Evolutionary conservation across 1,140 invertebrate species (phyloP).

Genomic region (Elysia chlorotica): DNA sequence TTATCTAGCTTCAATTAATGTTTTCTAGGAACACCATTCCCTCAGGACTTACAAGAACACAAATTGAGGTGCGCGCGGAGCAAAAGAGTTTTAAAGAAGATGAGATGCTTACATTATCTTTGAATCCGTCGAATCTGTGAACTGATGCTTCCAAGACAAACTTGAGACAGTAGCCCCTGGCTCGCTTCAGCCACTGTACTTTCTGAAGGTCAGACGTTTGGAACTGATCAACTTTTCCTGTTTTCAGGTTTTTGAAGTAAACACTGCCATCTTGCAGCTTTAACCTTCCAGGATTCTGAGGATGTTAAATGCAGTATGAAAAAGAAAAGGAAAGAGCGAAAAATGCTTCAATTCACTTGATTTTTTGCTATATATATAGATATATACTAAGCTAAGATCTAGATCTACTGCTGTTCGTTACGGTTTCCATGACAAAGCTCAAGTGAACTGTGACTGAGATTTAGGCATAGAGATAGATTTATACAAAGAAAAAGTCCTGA

Average conservation of each 20-base stretch:
- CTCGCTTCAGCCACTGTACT: constrained; percentile 90
- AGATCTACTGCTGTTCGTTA: background rate
- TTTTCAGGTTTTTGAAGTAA: constrained; percentile 94
- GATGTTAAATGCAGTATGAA: background rate
- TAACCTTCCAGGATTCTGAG: constrained; percentile 72
- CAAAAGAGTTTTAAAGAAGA: no score
- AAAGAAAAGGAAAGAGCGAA: background rate
- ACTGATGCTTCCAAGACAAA: constrained; percentile 88
- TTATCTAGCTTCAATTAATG: no score
- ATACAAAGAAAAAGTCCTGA: no score
- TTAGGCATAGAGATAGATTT: no score
- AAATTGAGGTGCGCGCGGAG: no score
- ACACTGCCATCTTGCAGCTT: constrained; percentile 92
- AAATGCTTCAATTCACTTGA: background rate
- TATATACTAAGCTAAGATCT: background rate
- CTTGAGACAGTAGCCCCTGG: constrained; percentile 85
- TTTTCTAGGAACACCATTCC: no score
- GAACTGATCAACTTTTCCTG: constrained; percentile 94
- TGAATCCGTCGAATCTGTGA: constrained; percentile 92
- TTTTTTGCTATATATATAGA: background rate
- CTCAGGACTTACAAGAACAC: no score
- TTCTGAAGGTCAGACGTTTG: constrained; percentile 82
- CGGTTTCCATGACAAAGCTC: background rate
- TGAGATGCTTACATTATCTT: constrained; percentile 75
- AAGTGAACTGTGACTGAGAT: background rate